A percentile compares a stretch with the other conserved stretches of the same genome.
These are phyloP conservation scores for Cryptocheilus praepositus DNA, from an alignment of 2,888 invertebrate species.

Conservation along the genomic window DNA sequence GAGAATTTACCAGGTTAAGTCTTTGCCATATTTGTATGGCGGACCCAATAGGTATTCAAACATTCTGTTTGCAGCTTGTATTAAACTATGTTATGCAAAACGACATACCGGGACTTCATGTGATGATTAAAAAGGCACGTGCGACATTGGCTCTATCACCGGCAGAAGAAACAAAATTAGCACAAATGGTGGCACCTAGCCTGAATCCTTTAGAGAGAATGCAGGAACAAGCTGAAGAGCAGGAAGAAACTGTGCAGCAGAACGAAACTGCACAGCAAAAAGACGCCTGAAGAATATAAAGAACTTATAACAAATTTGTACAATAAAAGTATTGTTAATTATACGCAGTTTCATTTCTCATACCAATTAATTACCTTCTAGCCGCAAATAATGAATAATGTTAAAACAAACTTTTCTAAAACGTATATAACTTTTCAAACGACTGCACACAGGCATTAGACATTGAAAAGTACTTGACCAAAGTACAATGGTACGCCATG, in stretches of 20 bases:
- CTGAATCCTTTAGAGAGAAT: conserved; percentile 76
- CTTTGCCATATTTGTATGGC: conserved; percentile 11
- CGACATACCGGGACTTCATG: conserved; percentile 76
- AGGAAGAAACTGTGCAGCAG: conserved; percentile 9
- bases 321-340: not conserved
- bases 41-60: not conserved
- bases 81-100: conserved; percentile 79
- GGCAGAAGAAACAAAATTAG: conserved; percentile 74
- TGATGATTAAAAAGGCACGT: conserved; percentile 73
- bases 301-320: conserved; percentile 9
- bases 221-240: conserved; percentile 69
- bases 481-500: too few relatives aligned
- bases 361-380: too few relatives aligned
- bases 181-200: too few relatives aligned
- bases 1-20: not conserved
- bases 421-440: too few relatives aligned
- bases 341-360: not conserved
- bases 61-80: conserved; percentile 72
- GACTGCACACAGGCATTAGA: too few relatives aligned
- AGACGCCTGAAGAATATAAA: not conserved
- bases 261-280: not conserved
- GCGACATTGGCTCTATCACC: conserved; percentile 75
- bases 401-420: too few relatives aligned
- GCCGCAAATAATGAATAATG: too few relatives aligned
- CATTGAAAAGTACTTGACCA: too few relatives aligned